A percentile compares a stretch with the other conserved stretches of the same genome.
phyloP scores from a whole-genome alignment of 35 echinoderm and acorn worm species.

The Heliocidaris tuberculata region DNA sequence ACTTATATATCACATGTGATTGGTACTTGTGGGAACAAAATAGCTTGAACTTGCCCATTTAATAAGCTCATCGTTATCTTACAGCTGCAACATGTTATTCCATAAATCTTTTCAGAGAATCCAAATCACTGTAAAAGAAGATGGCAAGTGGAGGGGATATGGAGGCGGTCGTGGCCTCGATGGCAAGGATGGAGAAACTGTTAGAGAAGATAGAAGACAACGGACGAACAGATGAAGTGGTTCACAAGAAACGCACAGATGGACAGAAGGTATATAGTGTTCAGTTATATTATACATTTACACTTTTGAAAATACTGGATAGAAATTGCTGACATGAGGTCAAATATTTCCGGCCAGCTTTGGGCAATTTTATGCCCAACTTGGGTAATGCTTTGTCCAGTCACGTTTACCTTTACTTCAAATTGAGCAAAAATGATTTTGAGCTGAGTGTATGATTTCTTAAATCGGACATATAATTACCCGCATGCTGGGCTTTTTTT shows the following conservation, averaged over 20 bases:
- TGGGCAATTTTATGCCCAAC: not conserved
- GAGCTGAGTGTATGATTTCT: not conserved
- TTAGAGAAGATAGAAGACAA: conserved; percentile 39
- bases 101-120: not conserved
- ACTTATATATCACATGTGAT: no score
- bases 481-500: not conserved
- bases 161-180: not conserved
- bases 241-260: conserved; percentile 38
- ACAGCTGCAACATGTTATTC: not conserved
- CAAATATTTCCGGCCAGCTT: not conserved
- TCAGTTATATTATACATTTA: not conserved
- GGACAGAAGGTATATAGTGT: not conserved
- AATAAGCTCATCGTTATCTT: no score
- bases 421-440: no score
- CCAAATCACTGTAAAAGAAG: not conserved
- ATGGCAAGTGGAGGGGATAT: not conserved
- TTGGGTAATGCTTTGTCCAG: not conserved
- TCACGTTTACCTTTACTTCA: no score
- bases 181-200: not conserved
- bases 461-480: not conserved
- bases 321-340: not conserved
- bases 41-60: no score
- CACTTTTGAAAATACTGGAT: no score
- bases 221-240: conserved; percentile 19
- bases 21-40: no score